Evolutionary conservation across 2,888 invertebrate species (phyloP).

Genomic region (Ceriagrion tenellum): DNA sequence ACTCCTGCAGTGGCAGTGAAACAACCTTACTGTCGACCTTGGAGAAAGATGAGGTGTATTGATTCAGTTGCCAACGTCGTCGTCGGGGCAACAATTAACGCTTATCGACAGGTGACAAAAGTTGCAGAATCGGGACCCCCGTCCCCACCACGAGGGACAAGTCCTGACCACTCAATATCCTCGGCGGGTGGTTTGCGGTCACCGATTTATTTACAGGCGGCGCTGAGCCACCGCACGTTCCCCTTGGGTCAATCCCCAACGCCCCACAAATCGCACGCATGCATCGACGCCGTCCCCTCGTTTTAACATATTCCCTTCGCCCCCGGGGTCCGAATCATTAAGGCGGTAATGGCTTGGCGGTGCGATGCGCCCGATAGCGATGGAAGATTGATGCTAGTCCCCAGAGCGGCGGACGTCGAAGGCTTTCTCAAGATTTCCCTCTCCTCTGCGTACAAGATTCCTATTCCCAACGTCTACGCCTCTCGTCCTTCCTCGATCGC

Average conservation of each 20-base stretch:
- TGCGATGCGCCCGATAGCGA: background rate
- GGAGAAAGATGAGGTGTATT: no score
- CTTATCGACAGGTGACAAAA: no score
- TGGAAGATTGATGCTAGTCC: conserved; percentile 18
- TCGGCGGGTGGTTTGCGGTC: background rate
- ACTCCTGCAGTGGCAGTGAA: no score
- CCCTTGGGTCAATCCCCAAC: no score
- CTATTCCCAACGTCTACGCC: background rate
- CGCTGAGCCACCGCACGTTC: background rate
- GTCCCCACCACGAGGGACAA: background rate
- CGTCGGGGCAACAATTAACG: no score
- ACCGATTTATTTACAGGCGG: background rate
- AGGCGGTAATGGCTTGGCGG: background rate
- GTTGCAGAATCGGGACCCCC: no score
- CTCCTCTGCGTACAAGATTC: background rate
- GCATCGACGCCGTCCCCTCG: background rate
- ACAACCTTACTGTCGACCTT: no score
- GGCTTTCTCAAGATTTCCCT: background rate
- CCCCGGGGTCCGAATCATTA: conserved; percentile 7
- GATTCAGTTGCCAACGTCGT: no score
- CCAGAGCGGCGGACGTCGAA: background rate
- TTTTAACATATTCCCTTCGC: background rate
- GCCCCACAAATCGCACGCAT: no score
- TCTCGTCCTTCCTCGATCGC: background rate
- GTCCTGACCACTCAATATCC: background rate